Conservation (phyloP, 1,140 invertebrate species). For the Ostrea edulis region DNA sequence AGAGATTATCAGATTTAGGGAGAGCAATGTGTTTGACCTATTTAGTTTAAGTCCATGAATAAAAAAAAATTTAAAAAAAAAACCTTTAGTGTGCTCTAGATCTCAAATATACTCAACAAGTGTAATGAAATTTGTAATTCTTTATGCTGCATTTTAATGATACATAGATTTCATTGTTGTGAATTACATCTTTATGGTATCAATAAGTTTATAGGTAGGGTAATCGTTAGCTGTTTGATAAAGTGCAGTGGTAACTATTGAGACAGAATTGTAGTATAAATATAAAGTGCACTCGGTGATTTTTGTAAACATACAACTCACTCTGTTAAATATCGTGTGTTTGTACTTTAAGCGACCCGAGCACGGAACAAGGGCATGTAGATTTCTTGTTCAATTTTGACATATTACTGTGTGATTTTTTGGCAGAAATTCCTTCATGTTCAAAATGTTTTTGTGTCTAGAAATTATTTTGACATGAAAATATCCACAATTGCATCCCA, state of each 20-base stretch:
- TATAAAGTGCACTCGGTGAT: slow-evolving; percentile 6
- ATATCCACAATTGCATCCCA: neutral
- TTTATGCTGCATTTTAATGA: neutral
- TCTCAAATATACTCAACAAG: neutral
- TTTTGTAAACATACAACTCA: neutral
- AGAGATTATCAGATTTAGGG: neutral
- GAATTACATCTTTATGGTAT: neutral
- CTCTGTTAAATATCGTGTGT: neutral
- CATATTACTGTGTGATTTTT: slow-evolving; percentile 3
- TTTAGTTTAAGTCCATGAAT: neutral
- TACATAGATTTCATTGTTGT: neutral
- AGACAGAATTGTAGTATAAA: neutral
- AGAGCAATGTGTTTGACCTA: neutral
- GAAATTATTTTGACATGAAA: neutral
- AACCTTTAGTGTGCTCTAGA: neutral
- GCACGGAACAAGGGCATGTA: slow-evolving; percentile 6
- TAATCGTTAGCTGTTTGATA: neutral
- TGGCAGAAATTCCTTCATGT: slow-evolving; percentile 24
- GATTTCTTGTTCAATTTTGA: slow-evolving; percentile 1
- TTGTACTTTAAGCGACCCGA: slow-evolving; percentile 17
- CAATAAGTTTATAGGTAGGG: neutral
- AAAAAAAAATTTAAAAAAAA: neutral
- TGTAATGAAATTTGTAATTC: neutral
- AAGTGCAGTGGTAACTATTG: too few species aligned
- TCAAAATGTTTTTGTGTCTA: slow-evolving; percentile 17